These are phyloP conservation scores for Crocidura indochinensis DNA, from an alignment of 2,797 vertebrate species.

Conservation along the genomic window DNA sequence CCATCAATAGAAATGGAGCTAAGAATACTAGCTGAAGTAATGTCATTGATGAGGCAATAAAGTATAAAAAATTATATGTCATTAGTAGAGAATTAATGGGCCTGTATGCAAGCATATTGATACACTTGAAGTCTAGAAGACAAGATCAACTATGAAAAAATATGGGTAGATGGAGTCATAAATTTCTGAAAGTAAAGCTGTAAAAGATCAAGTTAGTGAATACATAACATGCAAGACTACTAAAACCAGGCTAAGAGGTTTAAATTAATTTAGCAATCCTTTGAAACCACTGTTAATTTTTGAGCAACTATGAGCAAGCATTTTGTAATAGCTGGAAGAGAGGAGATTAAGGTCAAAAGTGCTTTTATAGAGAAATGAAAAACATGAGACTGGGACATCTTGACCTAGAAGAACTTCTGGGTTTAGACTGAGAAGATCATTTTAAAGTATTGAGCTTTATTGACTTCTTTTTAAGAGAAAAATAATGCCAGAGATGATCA, in stretches of 20 bases:
- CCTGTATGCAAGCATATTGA: neutral
- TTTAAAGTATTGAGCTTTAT: slow-evolving; percentile 39
- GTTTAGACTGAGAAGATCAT: neutral
- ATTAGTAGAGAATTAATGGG: slow-evolving; percentile 38
- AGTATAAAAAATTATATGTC: neutral
- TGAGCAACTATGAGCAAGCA: neutral
- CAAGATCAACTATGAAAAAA: neutral
- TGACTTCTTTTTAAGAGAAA: slow-evolving; percentile 38
- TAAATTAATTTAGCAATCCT: slow-evolving; percentile 19
- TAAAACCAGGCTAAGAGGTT: neutral
- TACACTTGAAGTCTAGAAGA: neutral
- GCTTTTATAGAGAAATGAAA: slow-evolving; percentile 25
- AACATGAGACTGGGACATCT: slow-evolving; percentile 22
- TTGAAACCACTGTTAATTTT: slow-evolving; percentile 35
- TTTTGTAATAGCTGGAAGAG: neutral
- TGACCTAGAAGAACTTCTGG: neutral
- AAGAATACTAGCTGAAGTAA: slow-evolving; percentile 7
- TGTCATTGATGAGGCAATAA: neutral
- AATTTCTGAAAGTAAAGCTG: neutral
- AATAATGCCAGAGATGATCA: neutral
- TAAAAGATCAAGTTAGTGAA: slow-evolving; percentile 34
- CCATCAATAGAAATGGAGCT: neutral
- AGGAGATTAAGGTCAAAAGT: slow-evolving; percentile 20
- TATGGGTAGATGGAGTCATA: slow-evolving; percentile 11
- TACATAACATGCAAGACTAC: neutral